A percentile compares a stretch with the other conserved stretches of the same genome.
phyloP scores from a whole-genome alignment of 1,140 invertebrate species.

The Scaptomyza pallida region DNA sequence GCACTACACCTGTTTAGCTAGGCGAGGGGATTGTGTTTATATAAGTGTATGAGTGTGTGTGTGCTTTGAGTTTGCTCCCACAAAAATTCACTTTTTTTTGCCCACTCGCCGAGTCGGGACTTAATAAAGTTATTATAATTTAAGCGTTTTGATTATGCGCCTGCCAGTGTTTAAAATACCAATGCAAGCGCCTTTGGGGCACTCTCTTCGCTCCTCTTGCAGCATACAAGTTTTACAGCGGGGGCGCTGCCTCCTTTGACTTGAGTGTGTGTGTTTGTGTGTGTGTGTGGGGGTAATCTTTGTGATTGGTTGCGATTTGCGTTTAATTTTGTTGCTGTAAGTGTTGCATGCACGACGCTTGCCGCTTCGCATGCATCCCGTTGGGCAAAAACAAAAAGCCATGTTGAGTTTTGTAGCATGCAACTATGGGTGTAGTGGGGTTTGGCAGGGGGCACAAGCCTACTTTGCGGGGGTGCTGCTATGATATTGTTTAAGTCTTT shows the following conservation, averaged over 20 bases:
- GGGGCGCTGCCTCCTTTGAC: constrained; percentile 47
- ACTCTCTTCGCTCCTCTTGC: background rate
- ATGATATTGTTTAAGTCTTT: constrained; percentile 66
- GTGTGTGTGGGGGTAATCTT: constrained; percentile 73
- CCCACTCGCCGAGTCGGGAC: constrained; percentile 50
- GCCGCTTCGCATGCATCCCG: constrained; percentile 66
- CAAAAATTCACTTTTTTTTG: constrained; percentile 53
- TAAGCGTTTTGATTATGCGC: constrained; percentile 82
- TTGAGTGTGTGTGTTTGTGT: constrained; percentile 17
- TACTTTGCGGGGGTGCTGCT: constrained; percentile 66
- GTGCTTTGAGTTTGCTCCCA: constrained; percentile 18
- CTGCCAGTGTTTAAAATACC: constrained; percentile 82
- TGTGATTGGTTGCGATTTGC: constrained; percentile 81
- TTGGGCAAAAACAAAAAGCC: constrained; percentile 66
- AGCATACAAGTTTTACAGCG: constrained; percentile 38
- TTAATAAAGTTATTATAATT: constrained; percentile 83
- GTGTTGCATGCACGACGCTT: constrained; percentile 72
- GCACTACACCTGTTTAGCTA: constrained; percentile 70
- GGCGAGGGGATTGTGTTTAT: constrained; percentile 30
- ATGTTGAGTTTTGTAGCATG: constrained; percentile 52
- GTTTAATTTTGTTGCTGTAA: constrained; percentile 76
- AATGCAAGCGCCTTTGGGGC: constrained; percentile 69
- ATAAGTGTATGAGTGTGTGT: background rate
- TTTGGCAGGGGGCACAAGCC: constrained; percentile 6
- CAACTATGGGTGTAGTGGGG: constrained; percentile 47